phyloP scores from a whole-genome alignment of 2,888 invertebrate genomes.

The Xiphydria camelus region DNA sequence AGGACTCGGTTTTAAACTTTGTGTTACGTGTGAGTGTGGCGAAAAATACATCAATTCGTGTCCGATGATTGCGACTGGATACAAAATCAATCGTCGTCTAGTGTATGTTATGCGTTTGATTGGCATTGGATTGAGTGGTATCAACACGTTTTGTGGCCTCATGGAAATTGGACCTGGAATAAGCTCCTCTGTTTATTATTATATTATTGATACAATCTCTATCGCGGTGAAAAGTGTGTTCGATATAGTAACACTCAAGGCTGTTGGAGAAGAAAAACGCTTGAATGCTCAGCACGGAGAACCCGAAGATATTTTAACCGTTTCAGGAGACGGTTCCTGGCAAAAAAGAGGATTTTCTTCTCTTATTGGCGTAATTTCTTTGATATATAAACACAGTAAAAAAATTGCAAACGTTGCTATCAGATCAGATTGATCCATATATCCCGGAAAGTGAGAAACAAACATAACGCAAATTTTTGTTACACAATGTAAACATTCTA shows the following conservation, averaged over 20 bases:
- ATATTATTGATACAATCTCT: neutral
- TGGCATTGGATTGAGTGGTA: slow-evolving; percentile 20
- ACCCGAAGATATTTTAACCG: slow-evolving; percentile 15
- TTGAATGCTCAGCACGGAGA: slow-evolving; percentile 5
- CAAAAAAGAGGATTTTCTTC: slow-evolving; percentile 25
- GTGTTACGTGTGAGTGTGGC: slow-evolving; percentile 22
- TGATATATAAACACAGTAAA: slow-evolving; percentile 18
- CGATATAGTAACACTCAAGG: slow-evolving; percentile 16
- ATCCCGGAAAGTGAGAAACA: too few species aligned
- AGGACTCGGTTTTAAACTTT: slow-evolving; percentile 25
- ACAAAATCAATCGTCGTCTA: slow-evolving; percentile 28
- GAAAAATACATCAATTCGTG: slow-evolving; percentile 24
- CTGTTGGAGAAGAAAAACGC: slow-evolving; percentile 19
- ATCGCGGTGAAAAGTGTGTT: slow-evolving; percentile 19
- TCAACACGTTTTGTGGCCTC: slow-evolving; percentile 21
- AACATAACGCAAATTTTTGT: too few species aligned
- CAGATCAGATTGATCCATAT: too few species aligned
- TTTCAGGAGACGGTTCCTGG: slow-evolving; percentile 26
- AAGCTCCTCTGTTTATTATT: slow-evolving; percentile 1
- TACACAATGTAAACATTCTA: too few species aligned
- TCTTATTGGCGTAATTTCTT: slow-evolving; percentile 23
- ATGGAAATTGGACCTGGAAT: slow-evolving; percentile 22
- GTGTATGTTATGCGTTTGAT: slow-evolving; percentile 23
- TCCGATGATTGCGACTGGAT: slow-evolving; percentile 19
- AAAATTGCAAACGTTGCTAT: slow-evolving; percentile 21